Percentiles rank a stretch among this genome's conserved stretches.
Evolutionary conservation across 2,888 invertebrate species (phyloP).

Genomic region (Aricia artaxerxes): DNA sequence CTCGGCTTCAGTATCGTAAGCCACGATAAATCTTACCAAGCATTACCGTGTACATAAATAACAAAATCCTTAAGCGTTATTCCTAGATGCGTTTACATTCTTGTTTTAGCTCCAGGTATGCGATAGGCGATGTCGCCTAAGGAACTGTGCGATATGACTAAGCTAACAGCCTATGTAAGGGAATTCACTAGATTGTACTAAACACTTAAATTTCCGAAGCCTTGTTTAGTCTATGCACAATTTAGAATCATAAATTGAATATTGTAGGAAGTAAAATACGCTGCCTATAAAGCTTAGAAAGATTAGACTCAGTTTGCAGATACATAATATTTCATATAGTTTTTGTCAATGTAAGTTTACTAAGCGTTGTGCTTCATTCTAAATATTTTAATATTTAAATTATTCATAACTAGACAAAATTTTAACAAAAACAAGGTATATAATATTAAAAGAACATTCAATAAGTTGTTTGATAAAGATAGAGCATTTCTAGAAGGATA

Average conservation of each 20-base stretch:
- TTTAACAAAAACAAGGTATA: background rate
- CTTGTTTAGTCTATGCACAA: slow-evolving; percentile 12
- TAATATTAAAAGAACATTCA: background rate
- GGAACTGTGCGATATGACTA: slow-evolving; percentile 29
- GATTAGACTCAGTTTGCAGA: background rate
- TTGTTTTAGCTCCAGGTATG: slow-evolving; percentile 54
- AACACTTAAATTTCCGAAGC: slow-evolving; percentile 14
- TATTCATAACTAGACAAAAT: background rate
- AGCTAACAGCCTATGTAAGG: slow-evolving; percentile 6
- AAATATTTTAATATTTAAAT: too few species aligned
- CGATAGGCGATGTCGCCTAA: slow-evolving; percentile 62
- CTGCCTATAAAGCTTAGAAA: background rate
- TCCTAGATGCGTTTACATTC: slow-evolving; percentile 63
- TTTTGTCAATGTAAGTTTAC: too few species aligned
- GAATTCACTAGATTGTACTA: slow-evolving; percentile 20
- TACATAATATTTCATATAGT: too few species aligned
- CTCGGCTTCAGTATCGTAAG: slow-evolving; percentile 55
- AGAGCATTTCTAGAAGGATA: background rate
- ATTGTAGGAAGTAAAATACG: background rate
- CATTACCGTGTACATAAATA: slow-evolving; percentile 67
- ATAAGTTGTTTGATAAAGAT: background rate
- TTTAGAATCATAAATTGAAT: slow-evolving; percentile 7
- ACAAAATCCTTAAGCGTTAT: slow-evolving; percentile 57
- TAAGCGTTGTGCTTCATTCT: too few species aligned
- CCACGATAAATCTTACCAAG: slow-evolving; percentile 69